phyloP scores from a whole-genome alignment of 2,888 invertebrate genomes.

The Cosmopolites sordidus region DNA sequence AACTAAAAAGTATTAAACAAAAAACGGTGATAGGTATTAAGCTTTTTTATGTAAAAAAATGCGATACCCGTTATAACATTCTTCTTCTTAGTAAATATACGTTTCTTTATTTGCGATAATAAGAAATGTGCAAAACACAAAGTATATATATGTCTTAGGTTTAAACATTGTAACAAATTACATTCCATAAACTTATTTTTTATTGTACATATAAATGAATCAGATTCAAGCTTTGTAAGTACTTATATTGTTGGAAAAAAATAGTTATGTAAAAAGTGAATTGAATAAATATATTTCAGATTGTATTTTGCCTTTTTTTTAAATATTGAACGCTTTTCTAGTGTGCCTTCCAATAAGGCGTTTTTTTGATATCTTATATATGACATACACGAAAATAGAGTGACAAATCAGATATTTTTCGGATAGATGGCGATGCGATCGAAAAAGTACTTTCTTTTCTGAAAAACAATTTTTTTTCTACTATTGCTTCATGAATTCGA shows the following conservation, averaged over 20 bases:
- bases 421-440: too few relatives aligned
- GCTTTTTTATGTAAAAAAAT: conserved; percentile 14
- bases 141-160: neutral
- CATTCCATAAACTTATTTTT: conserved; percentile 18
- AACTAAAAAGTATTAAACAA: conserved; percentile 20
- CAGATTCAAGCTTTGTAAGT: conserved; percentile 19
- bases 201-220: conserved; percentile 16
- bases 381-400: too few relatives aligned
- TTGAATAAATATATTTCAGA: conserved; percentile 18
- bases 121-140: too few relatives aligned
- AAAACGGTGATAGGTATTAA: conserved; percentile 20
- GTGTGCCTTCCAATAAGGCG: too few relatives aligned
- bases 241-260: conserved; percentile 21
- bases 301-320: conserved; percentile 1
- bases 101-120: too few relatives aligned
- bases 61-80: conserved; percentile 13
- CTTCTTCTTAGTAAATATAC: too few relatives aligned
- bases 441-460: too few relatives aligned
- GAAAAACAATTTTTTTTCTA: too few relatives aligned
- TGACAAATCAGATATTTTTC: too few relatives aligned
- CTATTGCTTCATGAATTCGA: too few relatives aligned
- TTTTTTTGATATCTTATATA: too few relatives aligned
- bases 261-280: conserved; percentile 13
- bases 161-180: conserved; percentile 3
- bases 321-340: too few relatives aligned